These are phyloP conservation scores for Coecobrya sp. DNA, from an alignment of 2,888 invertebrate genomes.

Conservation along the genomic window DNA sequence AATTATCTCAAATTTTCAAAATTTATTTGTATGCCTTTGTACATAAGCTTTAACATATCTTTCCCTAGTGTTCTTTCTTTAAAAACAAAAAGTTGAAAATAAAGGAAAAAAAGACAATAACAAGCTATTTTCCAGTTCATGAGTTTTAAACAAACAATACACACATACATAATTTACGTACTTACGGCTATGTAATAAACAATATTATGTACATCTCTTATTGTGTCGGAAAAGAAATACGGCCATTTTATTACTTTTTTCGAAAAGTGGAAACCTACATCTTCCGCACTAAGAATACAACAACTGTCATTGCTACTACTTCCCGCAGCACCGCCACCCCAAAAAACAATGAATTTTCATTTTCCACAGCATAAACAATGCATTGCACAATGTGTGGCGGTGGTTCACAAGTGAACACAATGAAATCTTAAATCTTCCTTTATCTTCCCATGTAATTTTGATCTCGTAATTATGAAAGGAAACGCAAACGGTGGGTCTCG, in stretches of 20 bases:
- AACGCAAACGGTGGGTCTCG: conserved; percentile 3
- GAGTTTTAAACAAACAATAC: conserved; percentile 18
- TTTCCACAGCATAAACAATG: neutral
- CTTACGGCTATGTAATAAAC: neutral
- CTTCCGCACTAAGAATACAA: neutral
- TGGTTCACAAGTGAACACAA: conserved; percentile 57
- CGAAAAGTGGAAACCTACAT: neutral
- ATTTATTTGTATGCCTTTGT: too few species aligned
- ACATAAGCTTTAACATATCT: neutral
- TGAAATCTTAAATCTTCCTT: conserved; percentile 57
- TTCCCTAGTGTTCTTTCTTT: neutral
- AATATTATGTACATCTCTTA: neutral
- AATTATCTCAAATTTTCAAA: neutral
- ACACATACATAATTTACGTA: neutral
- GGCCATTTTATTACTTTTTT: conserved; percentile 8
- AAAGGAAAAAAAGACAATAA: neutral
- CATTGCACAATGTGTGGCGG: conserved; percentile 12
- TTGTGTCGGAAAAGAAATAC: neutral
- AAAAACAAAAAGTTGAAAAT: conserved; percentile 11
- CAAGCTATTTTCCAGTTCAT: conserved; percentile 41
- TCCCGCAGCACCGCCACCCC: neutral
- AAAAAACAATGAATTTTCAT: conserved; percentile 20
- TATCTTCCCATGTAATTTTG: conserved; percentile 36
- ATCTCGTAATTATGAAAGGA: conserved; percentile 32
- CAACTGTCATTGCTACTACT: neutral